A percentile compares a stretch with the other conserved stretches of the same genome.
These are phyloP conservation scores for Notamacropus eugenii DNA, from an alignment of 2,797 vertebrate genomes.

Conservation along the genomic window DNA sequence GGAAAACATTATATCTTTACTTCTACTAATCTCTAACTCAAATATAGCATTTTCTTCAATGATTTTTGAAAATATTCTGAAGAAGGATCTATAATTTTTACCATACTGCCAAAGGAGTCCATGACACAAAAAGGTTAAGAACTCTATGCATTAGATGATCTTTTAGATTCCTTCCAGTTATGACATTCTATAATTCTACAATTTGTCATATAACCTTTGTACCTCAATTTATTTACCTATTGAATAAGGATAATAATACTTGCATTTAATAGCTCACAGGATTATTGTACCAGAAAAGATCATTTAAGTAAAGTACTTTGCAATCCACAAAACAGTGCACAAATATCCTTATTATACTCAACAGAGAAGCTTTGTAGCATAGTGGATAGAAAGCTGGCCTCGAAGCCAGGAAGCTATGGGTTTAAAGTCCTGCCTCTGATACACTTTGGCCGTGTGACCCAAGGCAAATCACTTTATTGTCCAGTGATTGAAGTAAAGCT, in stretches of 20 bases:
- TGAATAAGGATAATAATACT: neutral
- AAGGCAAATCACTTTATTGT: neutral
- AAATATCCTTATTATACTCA: neutral
- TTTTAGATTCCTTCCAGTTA: neutral
- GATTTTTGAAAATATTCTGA: neutral
- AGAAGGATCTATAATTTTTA: neutral
- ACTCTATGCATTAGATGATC: neutral
- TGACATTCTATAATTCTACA: neutral
- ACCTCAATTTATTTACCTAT: neutral
- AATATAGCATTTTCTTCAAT: neutral
- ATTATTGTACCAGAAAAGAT: neutral
- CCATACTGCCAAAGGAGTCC: neutral
- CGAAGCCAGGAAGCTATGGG: neutral
- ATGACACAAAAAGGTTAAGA: neutral
- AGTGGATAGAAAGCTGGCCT: neutral
- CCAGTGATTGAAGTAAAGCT: neutral
- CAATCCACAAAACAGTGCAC: neutral
- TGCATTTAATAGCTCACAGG: neutral
- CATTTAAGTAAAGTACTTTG: neutral
- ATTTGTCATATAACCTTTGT: neutral
- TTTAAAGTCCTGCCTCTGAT: neutral
- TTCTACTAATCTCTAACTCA: neutral
- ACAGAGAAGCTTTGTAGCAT: neutral
- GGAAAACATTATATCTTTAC: neutral
- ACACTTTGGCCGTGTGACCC: neutral